phyloP scores from a whole-genome alignment of 2,113 vertebrate species.

The Ranitomeya imitator region DNA sequence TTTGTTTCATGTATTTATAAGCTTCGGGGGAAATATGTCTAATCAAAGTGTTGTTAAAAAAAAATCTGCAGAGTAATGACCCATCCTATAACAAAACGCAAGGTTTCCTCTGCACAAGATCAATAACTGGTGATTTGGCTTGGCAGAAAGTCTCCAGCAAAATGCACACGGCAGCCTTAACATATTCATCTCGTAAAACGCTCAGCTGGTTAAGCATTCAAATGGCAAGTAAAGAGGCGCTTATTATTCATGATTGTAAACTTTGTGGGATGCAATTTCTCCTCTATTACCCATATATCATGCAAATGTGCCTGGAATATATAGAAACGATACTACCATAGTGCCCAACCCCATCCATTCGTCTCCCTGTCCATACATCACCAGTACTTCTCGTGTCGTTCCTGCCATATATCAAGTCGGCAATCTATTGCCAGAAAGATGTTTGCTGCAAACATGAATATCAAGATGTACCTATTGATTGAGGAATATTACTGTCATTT shows the following conservation, averaged over 20 bases:
- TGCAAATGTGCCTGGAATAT: constrained; percentile 33
- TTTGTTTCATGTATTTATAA: neutral
- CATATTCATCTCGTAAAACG: constrained; percentile 27
- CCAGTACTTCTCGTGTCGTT: neutral
- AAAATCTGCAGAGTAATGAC: constrained; percentile 19
- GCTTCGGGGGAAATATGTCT: constrained; percentile 6
- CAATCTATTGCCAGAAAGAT: neutral
- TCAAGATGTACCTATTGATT: constrained; percentile 37
- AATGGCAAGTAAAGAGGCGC: constrained; percentile 32
- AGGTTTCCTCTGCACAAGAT: constrained; percentile 18
- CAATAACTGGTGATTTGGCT: constrained; percentile 29
- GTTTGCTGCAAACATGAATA: constrained; percentile 40
- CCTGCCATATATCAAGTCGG: neutral
- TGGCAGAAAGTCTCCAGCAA: constrained; percentile 18
- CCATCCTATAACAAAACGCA: neutral
- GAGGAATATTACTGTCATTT: constrained; percentile 26
- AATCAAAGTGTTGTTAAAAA: neutral
- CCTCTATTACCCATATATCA: constrained; percentile 37
- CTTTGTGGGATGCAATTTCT: constrained; percentile 12
- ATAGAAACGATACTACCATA: neutral
- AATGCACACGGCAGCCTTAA: constrained; percentile 19
- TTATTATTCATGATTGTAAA: constrained; percentile 46
- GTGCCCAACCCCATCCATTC: constrained; percentile 1
- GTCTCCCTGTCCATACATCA: constrained; percentile 35
- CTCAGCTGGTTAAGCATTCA: constrained; percentile 44